phyloP scores from a whole-genome alignment of 2,888 invertebrate genomes.

The Xanthorhoe spadicearia region DNA sequence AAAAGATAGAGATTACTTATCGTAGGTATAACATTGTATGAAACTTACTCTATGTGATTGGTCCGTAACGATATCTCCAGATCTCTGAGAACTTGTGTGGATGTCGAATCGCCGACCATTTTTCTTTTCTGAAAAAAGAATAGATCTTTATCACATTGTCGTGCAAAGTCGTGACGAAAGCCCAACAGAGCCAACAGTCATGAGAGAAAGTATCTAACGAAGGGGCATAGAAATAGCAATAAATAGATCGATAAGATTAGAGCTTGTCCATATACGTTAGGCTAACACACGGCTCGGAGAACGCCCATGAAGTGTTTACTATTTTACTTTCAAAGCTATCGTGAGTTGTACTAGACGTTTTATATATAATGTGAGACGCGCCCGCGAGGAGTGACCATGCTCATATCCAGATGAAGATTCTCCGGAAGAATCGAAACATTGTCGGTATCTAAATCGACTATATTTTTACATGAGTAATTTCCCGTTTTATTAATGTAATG shows the following conservation, averaged over 20 bases:
- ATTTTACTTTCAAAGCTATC: too few species aligned
- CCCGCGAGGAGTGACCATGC: too few species aligned
- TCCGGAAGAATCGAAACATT: too few species aligned
- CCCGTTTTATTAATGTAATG: too few species aligned
- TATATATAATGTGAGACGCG: too few species aligned
- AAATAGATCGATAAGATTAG: constrained; percentile 51
- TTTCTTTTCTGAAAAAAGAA: constrained; percentile 93
- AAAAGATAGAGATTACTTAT: too few species aligned
- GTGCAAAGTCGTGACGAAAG: constrained; percentile 45
- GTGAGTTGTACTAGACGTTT: too few species aligned
- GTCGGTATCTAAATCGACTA: too few species aligned
- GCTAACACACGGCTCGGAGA: constrained; percentile 56
- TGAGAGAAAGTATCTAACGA: constrained; percentile 43
- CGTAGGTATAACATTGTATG: too few species aligned
- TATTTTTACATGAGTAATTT: too few species aligned
- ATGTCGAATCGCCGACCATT: constrained; percentile 98
- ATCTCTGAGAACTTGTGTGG: constrained; percentile 98
- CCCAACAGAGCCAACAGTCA: constrained; percentile 21
- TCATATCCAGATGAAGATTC: too few species aligned
- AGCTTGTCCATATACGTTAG: constrained; percentile 58
- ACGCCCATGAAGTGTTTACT: too few species aligned
- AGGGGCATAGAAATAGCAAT: constrained; percentile 34
- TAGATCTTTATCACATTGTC: neutral
- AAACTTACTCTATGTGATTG: constrained; percentile 98
- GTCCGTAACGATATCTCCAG: constrained; percentile 99